Evolutionary conservation across 2,888 invertebrate species (phyloP).

Genomic region (Drosophila leonis): DNA sequence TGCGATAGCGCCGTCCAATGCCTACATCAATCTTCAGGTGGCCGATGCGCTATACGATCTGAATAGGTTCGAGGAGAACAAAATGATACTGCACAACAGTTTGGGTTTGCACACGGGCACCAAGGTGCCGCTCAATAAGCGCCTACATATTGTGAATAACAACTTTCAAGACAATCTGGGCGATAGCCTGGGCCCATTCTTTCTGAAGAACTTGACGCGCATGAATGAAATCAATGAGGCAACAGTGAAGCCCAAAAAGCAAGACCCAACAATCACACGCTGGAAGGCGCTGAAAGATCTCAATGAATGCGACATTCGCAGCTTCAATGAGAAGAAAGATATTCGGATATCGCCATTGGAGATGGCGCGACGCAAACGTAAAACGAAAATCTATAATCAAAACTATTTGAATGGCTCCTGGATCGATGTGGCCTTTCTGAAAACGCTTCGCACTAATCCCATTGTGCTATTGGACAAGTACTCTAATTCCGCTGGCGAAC

Average conservation of each 20-base stretch:
- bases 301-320: constrained; percentile 54
- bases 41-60: constrained; percentile 63
- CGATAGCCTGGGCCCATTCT: constrained; percentile 43
- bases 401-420: constrained; percentile 51
- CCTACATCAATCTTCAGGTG: constrained; percentile 43
- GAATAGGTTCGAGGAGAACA: constrained; percentile 62
- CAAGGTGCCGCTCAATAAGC: constrained; percentile 51
- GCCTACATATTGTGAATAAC: constrained; percentile 39
- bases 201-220: constrained; percentile 30
- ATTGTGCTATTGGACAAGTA: constrained; percentile 26
- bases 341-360: constrained; percentile 52
- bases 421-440: constrained; percentile 57
- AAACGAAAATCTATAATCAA: constrained; percentile 61
- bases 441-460: constrained; percentile 45
- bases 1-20: constrained; percentile 15
- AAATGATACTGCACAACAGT: constrained; percentile 38
- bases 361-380: constrained; percentile 50
- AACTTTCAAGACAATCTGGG: constrained; percentile 51
- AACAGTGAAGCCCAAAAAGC: neutral
- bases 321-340: constrained; percentile 24
- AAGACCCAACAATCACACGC: neutral
- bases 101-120: constrained; percentile 39
- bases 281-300: constrained; percentile 33
- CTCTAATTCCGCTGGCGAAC: constrained; percentile 15
- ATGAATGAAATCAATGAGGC: constrained; percentile 25